A percentile compares a stretch with the other conserved stretches of the same genome.
These are phyloP conservation scores for Polymixis flavicincta DNA, from an alignment of 2,888 invertebrate genomes.

Conservation along the genomic window DNA sequence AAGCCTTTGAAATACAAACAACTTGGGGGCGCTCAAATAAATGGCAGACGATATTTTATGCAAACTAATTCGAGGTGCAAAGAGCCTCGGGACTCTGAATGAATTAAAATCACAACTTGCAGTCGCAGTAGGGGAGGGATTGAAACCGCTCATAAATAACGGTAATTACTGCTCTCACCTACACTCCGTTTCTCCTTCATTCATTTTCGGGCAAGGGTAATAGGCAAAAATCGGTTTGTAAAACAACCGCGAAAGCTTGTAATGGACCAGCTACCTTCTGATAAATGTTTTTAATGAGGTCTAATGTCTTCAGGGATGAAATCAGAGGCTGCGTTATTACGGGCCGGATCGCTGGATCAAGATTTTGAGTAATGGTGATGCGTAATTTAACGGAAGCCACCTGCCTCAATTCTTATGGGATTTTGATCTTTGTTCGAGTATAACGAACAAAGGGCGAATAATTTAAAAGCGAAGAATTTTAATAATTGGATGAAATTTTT, in stretches of 20 bases:
- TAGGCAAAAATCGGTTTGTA: slow-evolving; percentile 72
- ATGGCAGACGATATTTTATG: slow-evolving; percentile 86
- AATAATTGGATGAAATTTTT: slow-evolving; percentile 45
- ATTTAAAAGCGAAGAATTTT: slow-evolving; percentile 49
- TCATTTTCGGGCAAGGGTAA: slow-evolving; percentile 72
- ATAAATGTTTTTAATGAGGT: slow-evolving; percentile 74
- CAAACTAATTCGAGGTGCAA: slow-evolving; percentile 88
- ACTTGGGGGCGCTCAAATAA: slow-evolving; percentile 79
- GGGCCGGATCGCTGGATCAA: slow-evolving; percentile 66
- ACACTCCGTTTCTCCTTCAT: slow-evolving; percentile 70
- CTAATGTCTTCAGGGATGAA: slow-evolving; percentile 70
- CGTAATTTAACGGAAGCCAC: slow-evolving; percentile 73
- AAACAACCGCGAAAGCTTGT: slow-evolving; percentile 70
- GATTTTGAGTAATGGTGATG: slow-evolving; percentile 74
- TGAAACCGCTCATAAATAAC: slow-evolving; percentile 89
- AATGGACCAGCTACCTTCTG: slow-evolving; percentile 66
- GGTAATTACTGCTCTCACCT: slow-evolving; percentile 81
- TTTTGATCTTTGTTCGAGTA: slow-evolving; percentile 64
- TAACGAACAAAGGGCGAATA: slow-evolving; percentile 57
- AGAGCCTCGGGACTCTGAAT: slow-evolving; percentile 84
- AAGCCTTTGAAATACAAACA: slow-evolving; percentile 79
- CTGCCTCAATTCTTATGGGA: slow-evolving; percentile 60
- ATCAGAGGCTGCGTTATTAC: slow-evolving; percentile 66
- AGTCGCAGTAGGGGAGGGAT: slow-evolving; percentile 81
- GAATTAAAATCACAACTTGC: slow-evolving; percentile 89